Base-by-base conservation (phyloP, 2,113 vertebrate genomes). In the Paratilapia polleni region DNA sequence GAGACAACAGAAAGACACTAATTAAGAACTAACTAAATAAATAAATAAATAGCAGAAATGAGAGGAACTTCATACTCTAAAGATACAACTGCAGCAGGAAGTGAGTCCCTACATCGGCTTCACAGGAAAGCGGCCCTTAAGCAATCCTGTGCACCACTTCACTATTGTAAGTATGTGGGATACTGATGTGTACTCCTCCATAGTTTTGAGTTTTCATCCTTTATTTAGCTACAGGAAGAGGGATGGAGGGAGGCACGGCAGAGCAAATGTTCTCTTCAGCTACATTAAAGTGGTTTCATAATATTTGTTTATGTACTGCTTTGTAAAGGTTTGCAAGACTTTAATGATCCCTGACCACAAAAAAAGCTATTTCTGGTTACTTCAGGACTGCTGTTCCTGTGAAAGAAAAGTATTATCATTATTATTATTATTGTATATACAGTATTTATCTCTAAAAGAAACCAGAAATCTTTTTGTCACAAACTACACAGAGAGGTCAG, bases 201-300 rank as follows among this genome's bases (percentile, higher is more conserved):
- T 66, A 56, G 68, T 47, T 92, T 56, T 41, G 52, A 85, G 38
- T 75, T 87, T 73, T 68, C 17, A 77, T 34, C 28, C 90, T 90
- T 85, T 90, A 78, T 91, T 87, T 87, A 91, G 88, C 85, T 81
- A 75, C 64, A 47, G 81, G 58, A 64, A 54, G 80, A 79, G n/a
- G 74, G 43, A 70, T 52, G 49, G 49, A 52, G 49, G 68, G 59
- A 87, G 78, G 68, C 64, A 41, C 41, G 56, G 59, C 77, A 38
- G 70, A 78, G 83, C 66, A 83, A 83, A 87, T 80, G 81, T 82
- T 85, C 82, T 78, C 63, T 54, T 70, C 6, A 38, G 77, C 61
- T 52, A 20, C 31, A 70, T 64, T 81, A 79, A 76, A 84, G 19
- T 13, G n/a, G 77, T 88, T 86, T 86, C 26, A 17, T 79, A 57